These are phyloP conservation scores for Oligia strigilis DNA, from an alignment of 2,888 invertebrate genomes.

Conservation along the genomic window DNA sequence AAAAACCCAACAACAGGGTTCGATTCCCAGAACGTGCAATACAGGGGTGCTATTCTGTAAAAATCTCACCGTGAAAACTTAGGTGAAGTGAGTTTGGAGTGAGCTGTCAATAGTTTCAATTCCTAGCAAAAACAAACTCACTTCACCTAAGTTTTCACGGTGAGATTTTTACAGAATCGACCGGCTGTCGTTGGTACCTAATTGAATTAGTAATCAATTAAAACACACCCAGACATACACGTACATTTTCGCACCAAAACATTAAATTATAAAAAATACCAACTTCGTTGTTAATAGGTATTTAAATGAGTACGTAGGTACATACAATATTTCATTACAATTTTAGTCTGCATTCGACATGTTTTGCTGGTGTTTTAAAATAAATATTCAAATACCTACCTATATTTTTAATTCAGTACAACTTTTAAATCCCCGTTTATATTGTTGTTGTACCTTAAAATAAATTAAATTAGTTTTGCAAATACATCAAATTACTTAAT, in stretches of 20 bases:
- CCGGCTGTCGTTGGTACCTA: too few species aligned
- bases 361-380: neutral
- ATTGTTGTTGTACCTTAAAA: constrained; percentile 4
- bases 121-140: too few species aligned
- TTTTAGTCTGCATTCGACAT: neutral
- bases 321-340: neutral
- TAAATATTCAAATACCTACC: neutral
- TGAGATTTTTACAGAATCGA: too few species aligned
- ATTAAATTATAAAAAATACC: neutral
- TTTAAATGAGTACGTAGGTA: neutral
- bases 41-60: too few species aligned
- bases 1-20: too few species aligned
- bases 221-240: too few species aligned
- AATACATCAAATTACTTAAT: neutral
- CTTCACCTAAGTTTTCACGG: too few species aligned
- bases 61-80: too few species aligned
- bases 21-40: too few species aligned
- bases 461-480: neutral
- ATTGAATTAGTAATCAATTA: neutral
- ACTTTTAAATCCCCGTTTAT: neutral
- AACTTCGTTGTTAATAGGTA: neutral
- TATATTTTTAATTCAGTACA: neutral
- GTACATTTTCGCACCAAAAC: too few species aligned
- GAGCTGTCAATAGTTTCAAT: too few species aligned
- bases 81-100: too few species aligned